Conservation (phyloP, 2,113 vertebrate species). For the Antigone vipio region DNA sequence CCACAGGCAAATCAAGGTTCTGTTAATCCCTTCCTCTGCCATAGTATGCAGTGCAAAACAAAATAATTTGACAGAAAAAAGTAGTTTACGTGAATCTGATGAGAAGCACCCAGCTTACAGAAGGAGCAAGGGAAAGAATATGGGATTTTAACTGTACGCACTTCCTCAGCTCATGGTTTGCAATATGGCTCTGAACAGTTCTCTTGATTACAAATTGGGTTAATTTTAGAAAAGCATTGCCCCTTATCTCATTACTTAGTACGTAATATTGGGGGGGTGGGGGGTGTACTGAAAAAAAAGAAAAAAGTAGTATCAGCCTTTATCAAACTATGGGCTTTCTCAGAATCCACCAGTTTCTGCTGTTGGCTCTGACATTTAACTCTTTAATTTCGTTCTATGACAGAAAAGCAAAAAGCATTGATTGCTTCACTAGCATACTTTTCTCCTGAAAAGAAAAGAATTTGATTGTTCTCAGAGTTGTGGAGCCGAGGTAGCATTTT, state of each 20-base stretch:
- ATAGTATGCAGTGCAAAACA: accelerated
- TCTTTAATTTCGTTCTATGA: not conserved
- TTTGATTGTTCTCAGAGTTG: not conserved
- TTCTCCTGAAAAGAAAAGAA: not conserved
- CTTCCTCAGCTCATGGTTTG: not conserved
- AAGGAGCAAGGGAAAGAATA: not conserved
- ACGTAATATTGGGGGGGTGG: not conserved
- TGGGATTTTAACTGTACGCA: not conserved
- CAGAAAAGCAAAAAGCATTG: not conserved
- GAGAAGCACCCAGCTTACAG: not conserved
- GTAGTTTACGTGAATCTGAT: not conserved
- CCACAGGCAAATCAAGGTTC: not conserved
- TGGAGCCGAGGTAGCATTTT: not conserved
- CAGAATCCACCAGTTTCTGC: not conserved
- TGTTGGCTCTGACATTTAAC: not conserved
- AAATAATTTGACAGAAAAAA: not conserved
- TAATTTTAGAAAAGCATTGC: not conserved
- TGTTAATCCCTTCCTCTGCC: not conserved
- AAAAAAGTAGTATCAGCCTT: not conserved
- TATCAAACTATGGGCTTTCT: not conserved
- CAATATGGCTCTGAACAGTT: not conserved
- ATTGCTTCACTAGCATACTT: not conserved
- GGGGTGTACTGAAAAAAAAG: accelerated
- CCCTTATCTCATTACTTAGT: not conserved
- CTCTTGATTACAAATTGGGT: not conserved